Conservation (phyloP, 2,797 vertebrate species). For the Diceros bicornis region DNA sequence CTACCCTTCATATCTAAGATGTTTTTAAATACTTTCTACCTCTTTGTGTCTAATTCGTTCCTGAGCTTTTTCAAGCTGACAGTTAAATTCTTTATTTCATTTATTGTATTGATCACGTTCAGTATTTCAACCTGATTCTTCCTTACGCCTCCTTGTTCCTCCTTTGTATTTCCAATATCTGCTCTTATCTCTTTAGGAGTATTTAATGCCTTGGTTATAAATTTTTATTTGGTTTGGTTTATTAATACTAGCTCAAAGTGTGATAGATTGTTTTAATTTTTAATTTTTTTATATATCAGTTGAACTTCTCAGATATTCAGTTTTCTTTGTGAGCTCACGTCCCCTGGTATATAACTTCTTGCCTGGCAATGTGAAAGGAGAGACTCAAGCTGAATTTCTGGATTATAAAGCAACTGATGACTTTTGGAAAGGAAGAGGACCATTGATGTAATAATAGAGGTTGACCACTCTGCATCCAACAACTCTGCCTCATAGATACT, state of each 20-base stretch:
- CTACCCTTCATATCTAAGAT: not conserved
- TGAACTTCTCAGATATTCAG: not conserved
- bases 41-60: not conserved
- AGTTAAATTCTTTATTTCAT: not conserved
- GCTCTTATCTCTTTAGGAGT: not conserved
- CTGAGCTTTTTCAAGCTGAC: not conserved
- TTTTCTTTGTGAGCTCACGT: not conserved
- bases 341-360: not conserved
- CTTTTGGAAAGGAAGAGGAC: not conserved
- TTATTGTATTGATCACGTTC: not conserved
- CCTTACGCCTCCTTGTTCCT: not conserved
- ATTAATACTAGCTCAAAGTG: not conserved
- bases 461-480: not conserved
- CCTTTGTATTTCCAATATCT: not conserved
- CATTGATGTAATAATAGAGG: not conserved
- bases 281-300: not conserved
- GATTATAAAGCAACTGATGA: not conserved
- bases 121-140: not conserved
- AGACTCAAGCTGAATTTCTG: not conserved
- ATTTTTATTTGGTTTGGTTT: not conserved
- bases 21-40: not conserved
- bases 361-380: not conserved
- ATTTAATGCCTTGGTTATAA: not conserved
- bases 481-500: not conserved
- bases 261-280: not conserved